Conservation (phyloP, 2,888 invertebrate genomes). For the Pomacea canaliculata region DNA sequence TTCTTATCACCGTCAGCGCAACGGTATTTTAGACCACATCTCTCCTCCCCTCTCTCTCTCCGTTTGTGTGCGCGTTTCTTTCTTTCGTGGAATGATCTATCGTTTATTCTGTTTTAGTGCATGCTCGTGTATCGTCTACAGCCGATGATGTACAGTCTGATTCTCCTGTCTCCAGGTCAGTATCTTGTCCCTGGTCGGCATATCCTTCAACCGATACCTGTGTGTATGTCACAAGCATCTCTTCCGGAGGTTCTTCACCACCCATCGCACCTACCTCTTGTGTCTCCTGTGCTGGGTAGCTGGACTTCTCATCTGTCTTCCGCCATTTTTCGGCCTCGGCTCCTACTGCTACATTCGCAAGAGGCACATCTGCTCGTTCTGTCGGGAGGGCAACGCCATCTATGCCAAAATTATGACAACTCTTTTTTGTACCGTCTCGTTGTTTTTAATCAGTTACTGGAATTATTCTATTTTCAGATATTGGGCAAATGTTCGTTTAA, state of each 20-base stretch:
- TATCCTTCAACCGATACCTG: slow-evolving; percentile 24
- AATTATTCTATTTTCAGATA: slow-evolving; percentile 12
- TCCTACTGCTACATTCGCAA: slow-evolving; percentile 6
- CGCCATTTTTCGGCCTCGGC: slow-evolving; percentile 9
- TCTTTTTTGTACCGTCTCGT: not conserved
- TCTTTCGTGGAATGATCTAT: not conserved
- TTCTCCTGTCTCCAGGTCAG: not conserved
- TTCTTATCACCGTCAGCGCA: not conserved
- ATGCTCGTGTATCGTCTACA: too few relatives aligned
- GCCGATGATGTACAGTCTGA: too few relatives aligned
- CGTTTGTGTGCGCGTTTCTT: too few relatives aligned
- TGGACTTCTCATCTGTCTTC: not conserved
- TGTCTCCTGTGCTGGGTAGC: slow-evolving; percentile 11
- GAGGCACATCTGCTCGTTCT: slow-evolving; percentile 16
- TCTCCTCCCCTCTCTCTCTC: not conserved
- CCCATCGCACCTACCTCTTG: slow-evolving; percentile 1
- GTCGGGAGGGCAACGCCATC: not conserved
- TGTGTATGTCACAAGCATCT: slow-evolving; percentile 16
- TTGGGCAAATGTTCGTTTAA: not conserved
- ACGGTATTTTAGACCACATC: not conserved
- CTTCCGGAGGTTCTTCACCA: slow-evolving; percentile 14
- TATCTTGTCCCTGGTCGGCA: slow-evolving; percentile 9
- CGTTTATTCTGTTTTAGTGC: not conserved
- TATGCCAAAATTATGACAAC: not conserved
- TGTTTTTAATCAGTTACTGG: slow-evolving; percentile 5